Evolutionary conservation across 1,140 invertebrate species (phyloP).

Genomic region (Phortica variegata): DNA sequence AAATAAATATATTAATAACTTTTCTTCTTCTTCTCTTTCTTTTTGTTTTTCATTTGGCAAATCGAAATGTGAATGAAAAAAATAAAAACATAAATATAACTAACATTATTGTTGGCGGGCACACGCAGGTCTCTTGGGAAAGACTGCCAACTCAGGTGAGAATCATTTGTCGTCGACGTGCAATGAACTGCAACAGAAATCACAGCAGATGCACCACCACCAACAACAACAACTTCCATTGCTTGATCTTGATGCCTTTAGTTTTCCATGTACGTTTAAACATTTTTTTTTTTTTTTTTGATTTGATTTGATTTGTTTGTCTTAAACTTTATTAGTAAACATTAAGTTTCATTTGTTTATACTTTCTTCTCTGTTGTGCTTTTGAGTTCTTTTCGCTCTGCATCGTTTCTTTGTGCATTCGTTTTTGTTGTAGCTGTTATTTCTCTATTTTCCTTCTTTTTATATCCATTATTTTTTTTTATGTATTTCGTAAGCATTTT

Average conservation of each 20-base stretch:
- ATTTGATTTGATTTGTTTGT: background rate
- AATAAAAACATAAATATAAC: too few species aligned
- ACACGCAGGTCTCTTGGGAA: conserved; percentile 48
- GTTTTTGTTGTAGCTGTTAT: background rate
- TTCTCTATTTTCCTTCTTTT: conserved; percentile 19
- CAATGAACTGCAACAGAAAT: background rate
- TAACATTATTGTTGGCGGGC: too few species aligned
- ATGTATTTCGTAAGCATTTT: background rate
- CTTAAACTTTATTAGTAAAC: conserved; percentile 2
- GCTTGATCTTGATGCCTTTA: conserved; percentile 3
- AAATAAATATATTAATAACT: too few species aligned
- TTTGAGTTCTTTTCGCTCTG: conserved; percentile 1
- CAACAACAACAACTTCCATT: background rate
- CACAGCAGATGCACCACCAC: conserved; percentile 2
- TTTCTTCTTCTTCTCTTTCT: too few species aligned
- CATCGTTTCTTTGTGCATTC: background rate
- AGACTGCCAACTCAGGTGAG: conserved; percentile 43
- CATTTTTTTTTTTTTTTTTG: background rate
- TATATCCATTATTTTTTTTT: conserved; percentile 14
- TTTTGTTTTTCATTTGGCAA: too few species aligned
- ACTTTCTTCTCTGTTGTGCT: conserved; percentile 6
- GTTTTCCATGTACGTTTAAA: conserved; percentile 1
- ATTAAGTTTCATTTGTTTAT: conserved; percentile 12
- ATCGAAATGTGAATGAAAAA: too few species aligned
- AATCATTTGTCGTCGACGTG: background rate